Evolutionary conservation across 2,888 invertebrate genomes (phyloP), one percentile per base, ranked within the genome.

Genomic region (Gari tellinella): DNA sequence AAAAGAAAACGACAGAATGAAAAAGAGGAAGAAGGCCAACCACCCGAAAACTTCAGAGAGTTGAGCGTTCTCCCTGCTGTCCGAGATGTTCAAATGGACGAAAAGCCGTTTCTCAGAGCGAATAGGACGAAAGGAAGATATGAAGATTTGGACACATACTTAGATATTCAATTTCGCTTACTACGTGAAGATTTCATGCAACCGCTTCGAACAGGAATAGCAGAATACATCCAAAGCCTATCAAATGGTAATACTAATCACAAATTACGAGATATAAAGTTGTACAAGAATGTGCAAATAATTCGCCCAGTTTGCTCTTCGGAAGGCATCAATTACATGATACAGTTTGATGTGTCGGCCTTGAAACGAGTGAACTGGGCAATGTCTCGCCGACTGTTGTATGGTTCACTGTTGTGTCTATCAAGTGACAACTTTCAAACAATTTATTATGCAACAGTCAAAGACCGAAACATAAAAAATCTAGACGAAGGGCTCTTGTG

Each of bases 101-200:
- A 82, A 5, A 72, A 85, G 15, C 91, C 93, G 0, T 94, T 93
- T 86, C 82, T 94, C 17, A 91, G 94, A 23, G 93, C 94, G 0
- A 95, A 95, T 85, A 94, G 94, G 58, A 90, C 94, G 0, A 90
- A 94, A 57, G 95, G 95, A 21, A 93, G 93, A 0, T 96, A 95
- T 89, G 87, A 92, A 3, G 93, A 93, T 86, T 93, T 95, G 0
- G 93, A 95, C 56, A 94, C 96, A 85, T 97, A 97, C 88, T 92
- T 97, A 21, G 95, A 96, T 82, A 93, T 89, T 2, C 97, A 97
- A 83, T 96, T 96, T 87, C 94, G 95, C 26, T 92, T 97, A 37
- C 88, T 97, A 53, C 92, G 96, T 38, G 96, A 97, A 92, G 97
- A 97, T 91, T 96, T 95, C 87, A 93, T 96, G 38, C 93, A 94